phyloP scores from a whole-genome alignment of 2,113 vertebrate genomes.

The Thunnus maccoyii region DNA sequence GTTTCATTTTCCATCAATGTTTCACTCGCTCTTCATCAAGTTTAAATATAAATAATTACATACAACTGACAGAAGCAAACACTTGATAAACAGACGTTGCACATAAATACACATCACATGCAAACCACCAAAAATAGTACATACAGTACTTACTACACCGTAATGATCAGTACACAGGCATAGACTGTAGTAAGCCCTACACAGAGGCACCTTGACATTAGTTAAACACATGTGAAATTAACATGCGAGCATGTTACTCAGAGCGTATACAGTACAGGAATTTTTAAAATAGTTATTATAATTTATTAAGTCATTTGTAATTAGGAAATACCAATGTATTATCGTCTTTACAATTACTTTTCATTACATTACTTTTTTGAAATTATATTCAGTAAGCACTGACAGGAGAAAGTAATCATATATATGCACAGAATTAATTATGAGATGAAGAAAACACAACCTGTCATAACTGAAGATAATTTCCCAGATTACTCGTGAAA shows the following conservation, averaged over 20 bases:
- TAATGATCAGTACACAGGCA: neutral
- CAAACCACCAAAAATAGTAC: neutral
- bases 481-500: neutral
- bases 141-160: neutral
- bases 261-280: neutral
- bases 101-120: neutral
- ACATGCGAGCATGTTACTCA: no score
- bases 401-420: neutral
- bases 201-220: neutral
- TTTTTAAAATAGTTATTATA: neutral
- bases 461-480: neutral
- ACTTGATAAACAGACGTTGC: neutral
- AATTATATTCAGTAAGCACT: neutral
- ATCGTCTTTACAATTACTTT: neutral
- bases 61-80: neutral
- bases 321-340: neutral
- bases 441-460: neutral
- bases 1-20: neutral
- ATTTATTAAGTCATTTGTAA: neutral
- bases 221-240: no score
- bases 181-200: no score
- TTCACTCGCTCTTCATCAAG: neutral
- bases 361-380: neutral
- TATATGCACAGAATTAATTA: neutral
- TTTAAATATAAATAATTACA: neutral